Percentiles rank a stretch among this genome's conserved stretches.
phyloP scores from a whole-genome alignment of 92 coral and sea anemone species.

The Epizoanthus stellaris region DNA sequence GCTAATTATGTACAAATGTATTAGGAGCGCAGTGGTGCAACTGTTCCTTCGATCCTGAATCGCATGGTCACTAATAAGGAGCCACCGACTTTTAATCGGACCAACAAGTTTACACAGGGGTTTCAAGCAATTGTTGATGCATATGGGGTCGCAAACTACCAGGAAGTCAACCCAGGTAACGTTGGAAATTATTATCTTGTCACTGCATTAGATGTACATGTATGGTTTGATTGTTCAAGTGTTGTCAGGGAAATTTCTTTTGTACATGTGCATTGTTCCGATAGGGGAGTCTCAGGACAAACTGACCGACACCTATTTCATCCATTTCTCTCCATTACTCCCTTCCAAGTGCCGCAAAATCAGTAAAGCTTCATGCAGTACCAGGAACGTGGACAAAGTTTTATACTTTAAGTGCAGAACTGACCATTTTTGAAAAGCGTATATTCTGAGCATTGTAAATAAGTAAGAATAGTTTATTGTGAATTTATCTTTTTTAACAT shows the following conservation, averaged over 20 bases:
- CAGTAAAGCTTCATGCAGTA: too few species aligned
- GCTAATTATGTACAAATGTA: neutral
- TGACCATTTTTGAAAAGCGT: too few species aligned
- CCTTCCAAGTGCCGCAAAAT: too few species aligned
- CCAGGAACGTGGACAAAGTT: too few species aligned
- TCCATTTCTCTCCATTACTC: too few species aligned
- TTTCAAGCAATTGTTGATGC: slow-evolving; percentile 98
- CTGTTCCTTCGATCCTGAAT: slow-evolving; percentile 95
- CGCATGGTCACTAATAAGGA: slow-evolving; percentile 92
- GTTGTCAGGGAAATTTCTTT: neutral
- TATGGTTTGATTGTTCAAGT: neutral
- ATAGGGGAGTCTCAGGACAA: too few species aligned
- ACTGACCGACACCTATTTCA: too few species aligned
- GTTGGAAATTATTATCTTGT: neutral
- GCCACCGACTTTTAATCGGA: slow-evolving; percentile 98
- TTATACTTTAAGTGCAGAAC: too few species aligned
- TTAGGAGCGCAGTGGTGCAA: slow-evolving; percentile 93
- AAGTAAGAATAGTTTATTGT: too few species aligned
- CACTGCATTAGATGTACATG: neutral
- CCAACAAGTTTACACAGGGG: slow-evolving; percentile 82
- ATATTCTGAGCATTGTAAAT: too few species aligned
- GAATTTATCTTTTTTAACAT: too few species aligned
- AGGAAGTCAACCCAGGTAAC: slow-evolving; percentile 98
- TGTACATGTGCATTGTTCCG: too few species aligned
- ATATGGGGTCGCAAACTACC: slow-evolving; percentile 96